These are phyloP conservation scores for Pitta sordida DNA, from an alignment of 2,113 vertebrate genomes.

Conservation along the genomic window DNA sequence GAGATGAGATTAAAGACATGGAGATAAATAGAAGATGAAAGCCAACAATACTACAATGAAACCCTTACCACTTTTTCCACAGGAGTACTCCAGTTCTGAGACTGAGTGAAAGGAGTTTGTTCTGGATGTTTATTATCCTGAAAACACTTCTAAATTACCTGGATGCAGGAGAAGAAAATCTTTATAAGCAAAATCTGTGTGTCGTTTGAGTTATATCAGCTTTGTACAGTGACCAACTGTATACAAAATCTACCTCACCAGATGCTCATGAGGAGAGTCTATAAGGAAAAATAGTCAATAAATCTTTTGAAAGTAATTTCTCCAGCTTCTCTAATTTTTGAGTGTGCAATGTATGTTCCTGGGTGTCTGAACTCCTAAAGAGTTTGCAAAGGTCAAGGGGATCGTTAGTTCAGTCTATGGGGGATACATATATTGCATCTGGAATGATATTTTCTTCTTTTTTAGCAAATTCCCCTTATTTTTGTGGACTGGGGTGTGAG, in stretches of 20 bases:
- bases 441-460: neutral
- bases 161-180: neutral
- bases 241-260: neutral
- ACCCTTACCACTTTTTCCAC: neutral
- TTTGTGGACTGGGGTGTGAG: neutral
- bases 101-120: neutral
- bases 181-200: neutral
- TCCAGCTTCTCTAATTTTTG: neutral
- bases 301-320: neutral
- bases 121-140: neutral
- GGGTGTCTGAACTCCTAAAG: neutral
- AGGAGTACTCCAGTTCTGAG: neutral
- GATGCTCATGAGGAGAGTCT: neutral
- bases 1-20: slow-evolving; percentile 32
- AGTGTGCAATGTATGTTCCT: neutral
- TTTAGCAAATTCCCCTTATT: neutral
- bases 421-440: neutral
- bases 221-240: neutral
- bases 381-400: neutral
- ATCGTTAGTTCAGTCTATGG: neutral
- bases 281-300: neutral
- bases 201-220: neutral
- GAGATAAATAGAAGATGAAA: slow-evolving; percentile 51
- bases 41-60: neutral
- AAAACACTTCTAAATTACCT: neutral